Base-by-base conservation (phyloP, 2,888 invertebrate genomes). In the Lypha dubia region DNA sequence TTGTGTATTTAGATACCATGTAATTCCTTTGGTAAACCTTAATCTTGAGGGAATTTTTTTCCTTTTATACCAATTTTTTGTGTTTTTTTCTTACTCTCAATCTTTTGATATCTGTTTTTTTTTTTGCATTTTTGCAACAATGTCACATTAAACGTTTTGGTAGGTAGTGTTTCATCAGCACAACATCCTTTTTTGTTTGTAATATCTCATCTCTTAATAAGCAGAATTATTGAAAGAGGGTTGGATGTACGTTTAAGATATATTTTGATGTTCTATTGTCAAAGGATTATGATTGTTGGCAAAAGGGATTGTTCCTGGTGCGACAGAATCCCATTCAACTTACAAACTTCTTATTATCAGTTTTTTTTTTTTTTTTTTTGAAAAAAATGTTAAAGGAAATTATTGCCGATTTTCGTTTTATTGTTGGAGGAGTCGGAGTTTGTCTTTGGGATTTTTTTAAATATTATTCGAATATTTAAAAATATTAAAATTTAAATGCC, bases 1-100 rank as follows among this genome's bases (percentile, higher is more conserved):
- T 53, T 71, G 62, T 71, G 68, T 80, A 80, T 81, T 77, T 68
- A n/a, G n/a, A n/a, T n/a, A 73, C 70, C 60, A 35, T 80, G 84
- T 84, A 84, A 84, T 84, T 84, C 81, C 79, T 84, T 81, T 41
- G 84, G 84, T 84, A 84, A 84, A 79, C 84, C 84, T 79, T 79
- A 84, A 84, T 84, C 84, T 84, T 84, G 41, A 84, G 84, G 84
- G 84, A 81, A 79, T 84, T 75, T 71, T 68, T 58, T 17, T 70
- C 22, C 79, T 74, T 83, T 79, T 65, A 73, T 71, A 67, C 9
- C 28, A 60, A 20, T 70, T 53, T 75, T 82, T 75, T 70, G 5
- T 28, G 28, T 60, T n/a, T 8, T 68, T 20, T 68, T 75, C 53
- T 20, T 62, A 20, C 32, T 35, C 44, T 53, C 17, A 70, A 70